Evolutionary conservation across 2,113 vertebrate genomes (phyloP).

Genomic region (Anas platyrhynchos): DNA sequence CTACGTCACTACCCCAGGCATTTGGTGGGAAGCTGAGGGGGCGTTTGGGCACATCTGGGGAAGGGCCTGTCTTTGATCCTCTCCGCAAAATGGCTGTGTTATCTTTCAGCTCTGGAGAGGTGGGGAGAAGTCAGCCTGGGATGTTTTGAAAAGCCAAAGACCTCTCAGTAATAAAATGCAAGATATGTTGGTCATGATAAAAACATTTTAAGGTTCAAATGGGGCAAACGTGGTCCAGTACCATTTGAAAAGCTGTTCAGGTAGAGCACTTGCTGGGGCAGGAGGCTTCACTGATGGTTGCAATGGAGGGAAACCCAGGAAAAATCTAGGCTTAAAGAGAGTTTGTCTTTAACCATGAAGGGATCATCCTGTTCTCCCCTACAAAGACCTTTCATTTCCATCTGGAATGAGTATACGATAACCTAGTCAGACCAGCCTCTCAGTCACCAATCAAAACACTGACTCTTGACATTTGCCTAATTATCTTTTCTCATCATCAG

Average conservation of each 20-base stretch:
- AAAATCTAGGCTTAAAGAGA: slow-evolving; percentile 15
- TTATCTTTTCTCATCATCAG: slow-evolving; percentile 83
- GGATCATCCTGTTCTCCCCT: slow-evolving; percentile 38
- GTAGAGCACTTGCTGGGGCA: neutral
- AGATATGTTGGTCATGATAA: slow-evolving; percentile 13
- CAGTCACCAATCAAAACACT: slow-evolving; percentile 76
- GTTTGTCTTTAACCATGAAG: slow-evolving; percentile 50
- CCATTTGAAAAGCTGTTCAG: neutral
- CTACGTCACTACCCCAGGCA: neutral
- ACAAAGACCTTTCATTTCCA: slow-evolving; percentile 71
- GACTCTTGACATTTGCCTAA: slow-evolving; percentile 80
- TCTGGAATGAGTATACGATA: slow-evolving; percentile 66
- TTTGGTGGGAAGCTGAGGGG: neutral
- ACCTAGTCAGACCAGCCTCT: slow-evolving; percentile 65
- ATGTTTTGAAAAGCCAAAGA: slow-evolving; percentile 34
- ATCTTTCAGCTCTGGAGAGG: neutral
- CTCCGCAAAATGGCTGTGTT: neutral
- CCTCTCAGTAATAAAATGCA: slow-evolving; percentile 22
- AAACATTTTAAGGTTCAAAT: neutral
- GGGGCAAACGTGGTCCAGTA: neutral
- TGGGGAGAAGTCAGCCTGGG: neutral
- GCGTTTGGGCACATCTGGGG: neutral
- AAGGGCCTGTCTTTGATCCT: neutral
- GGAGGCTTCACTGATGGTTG: neutral
- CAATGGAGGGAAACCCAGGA: neutral